phyloP scores from a whole-genome alignment of 2,113 vertebrate genomes.

The Podilymbus podiceps region DNA sequence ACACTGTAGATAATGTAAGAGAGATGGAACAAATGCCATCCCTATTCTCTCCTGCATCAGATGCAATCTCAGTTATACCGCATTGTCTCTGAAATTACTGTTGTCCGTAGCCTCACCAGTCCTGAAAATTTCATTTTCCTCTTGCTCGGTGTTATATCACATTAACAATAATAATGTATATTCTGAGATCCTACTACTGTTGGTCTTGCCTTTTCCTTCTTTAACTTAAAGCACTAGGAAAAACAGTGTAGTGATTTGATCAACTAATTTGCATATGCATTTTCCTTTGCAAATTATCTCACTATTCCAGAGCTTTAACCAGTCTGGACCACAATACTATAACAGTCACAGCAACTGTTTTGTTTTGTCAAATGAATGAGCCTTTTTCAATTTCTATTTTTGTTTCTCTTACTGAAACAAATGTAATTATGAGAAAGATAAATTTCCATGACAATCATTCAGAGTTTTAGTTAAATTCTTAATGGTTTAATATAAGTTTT shows the following conservation, averaged over 20 bases:
- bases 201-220: not conserved
- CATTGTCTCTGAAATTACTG: not conserved
- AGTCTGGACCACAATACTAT: not conserved
- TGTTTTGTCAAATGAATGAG: not conserved
- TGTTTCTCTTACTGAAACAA: not conserved
- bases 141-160: not conserved
- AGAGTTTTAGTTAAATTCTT: not conserved
- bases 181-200: not conserved
- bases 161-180: not conserved
- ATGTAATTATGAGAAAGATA: conserved; percentile 12
- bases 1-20: not conserved
- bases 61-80: not conserved
- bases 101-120: not conserved
- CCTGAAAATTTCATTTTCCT: not conserved
- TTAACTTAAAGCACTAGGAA: not conserved
- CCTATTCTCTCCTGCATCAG: not conserved
- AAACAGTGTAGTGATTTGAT: conserved; percentile 8
- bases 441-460: not conserved
- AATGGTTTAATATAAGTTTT: not conserved
- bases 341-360: not conserved
- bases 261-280: conserved; percentile 40
- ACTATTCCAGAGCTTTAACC: conserved; percentile 20
- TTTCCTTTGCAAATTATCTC: conserved; percentile 49
- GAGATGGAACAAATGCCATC: not conserved
- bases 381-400: not conserved